Base-by-base conservation (phyloP, 2,113 vertebrate species). In the Pteronura brasiliensis region DNA sequence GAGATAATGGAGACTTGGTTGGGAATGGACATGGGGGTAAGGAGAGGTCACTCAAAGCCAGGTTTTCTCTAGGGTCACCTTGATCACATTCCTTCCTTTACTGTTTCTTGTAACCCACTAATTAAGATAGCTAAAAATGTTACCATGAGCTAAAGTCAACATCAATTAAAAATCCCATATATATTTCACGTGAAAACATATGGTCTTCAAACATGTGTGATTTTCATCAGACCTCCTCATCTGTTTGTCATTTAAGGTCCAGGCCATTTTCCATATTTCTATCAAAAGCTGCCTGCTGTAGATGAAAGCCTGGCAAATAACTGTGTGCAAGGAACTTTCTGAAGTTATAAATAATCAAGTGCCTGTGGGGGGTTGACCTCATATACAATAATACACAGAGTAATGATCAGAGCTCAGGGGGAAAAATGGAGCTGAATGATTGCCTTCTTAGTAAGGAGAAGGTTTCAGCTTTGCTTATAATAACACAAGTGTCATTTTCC, bases 101-200 rank as follows among this genome's bases (percentile, higher is more conserved):
- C 99, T 99, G 99, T 99, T 99, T 99, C 99, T 99, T 99, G 98
- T 98, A 98, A 98, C 95, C 96, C 97, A 74, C 98, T 99, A 99
- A 99, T 99, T 99, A 99, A 99, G 99, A 99, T 99, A 99, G 98
- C 98, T 98, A 98, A 98, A 99, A 99, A 99, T 98, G 98, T 99
- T 99, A 99, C 99, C 99, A 99, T 98, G 98, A 99, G 97, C 98
- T 98, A 98, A 98, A 99, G 99, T 99, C 99, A 99, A 98, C 98
- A 99, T 99, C 99, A 99, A 99, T 99, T 99, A 99, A 99, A 99
- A 99, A 99, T 98, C 98, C 97, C 99, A 99, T 99, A 99, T 99
- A 98, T 99, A 99, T 99, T 99, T 98, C 97, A 71, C 97, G 87
- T 98, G 98, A 98, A 98, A 99, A 99, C 99, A 99, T 99, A 99